A percentile compares a stretch with the other conserved stretches of the same genome.
Evolutionary conservation across 2,797 vertebrate genomes (phyloP).

Genomic region (Buceros bicornis): DNA sequence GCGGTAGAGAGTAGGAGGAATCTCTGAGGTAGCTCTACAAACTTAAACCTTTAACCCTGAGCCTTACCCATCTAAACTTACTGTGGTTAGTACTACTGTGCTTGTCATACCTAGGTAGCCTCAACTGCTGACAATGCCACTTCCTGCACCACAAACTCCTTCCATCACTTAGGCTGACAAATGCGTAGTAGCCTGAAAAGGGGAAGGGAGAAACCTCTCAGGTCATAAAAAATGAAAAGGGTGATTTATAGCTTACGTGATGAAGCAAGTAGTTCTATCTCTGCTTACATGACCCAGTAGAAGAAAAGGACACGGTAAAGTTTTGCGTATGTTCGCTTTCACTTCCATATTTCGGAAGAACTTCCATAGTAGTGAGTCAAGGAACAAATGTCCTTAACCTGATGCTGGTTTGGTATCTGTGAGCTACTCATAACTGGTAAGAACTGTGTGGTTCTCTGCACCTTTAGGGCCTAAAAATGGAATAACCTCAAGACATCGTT

Average conservation of each 20-base stretch:
- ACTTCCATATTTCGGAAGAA: not conserved
- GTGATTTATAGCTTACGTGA: not conserved
- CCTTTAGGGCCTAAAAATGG: not conserved
- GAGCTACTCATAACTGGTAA: not conserved
- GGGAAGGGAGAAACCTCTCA: not conserved
- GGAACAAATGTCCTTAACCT: not conserved
- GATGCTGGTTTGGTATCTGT: not conserved
- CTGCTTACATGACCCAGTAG: not conserved
- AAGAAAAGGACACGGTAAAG: not conserved
- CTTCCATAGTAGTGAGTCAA: rapidly evolving
- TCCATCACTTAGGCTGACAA: not conserved
- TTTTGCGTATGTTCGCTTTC: not conserved
- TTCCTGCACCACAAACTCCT: not conserved
- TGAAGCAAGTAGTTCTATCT: not conserved
- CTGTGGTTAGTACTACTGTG: not conserved
- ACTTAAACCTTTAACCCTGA: not conserved
- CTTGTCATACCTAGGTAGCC: not conserved
- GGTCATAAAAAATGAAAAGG: not conserved
- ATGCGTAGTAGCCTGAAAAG: not conserved
- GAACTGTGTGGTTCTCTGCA: not conserved
- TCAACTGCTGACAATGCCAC: not conserved
- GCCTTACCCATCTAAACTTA: not conserved
- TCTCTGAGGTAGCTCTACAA: not conserved
- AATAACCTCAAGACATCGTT: not conserved
- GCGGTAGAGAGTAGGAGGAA: not conserved